Conservation (phyloP, 2,888 invertebrate genomes). For the Rhimphoctona megacephalus region DNA sequence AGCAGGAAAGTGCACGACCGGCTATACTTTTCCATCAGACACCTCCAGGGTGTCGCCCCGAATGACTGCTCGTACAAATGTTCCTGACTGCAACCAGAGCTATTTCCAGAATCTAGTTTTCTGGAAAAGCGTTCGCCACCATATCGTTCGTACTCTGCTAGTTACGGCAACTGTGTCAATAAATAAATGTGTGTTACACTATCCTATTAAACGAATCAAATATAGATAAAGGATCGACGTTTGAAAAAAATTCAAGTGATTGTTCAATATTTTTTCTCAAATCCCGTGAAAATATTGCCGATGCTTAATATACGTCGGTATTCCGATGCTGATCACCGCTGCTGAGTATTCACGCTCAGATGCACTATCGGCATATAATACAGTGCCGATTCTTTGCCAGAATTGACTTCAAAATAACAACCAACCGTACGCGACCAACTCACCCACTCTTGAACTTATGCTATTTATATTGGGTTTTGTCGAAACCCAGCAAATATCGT, state of each 20-base stretch:
- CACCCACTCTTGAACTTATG: no score
- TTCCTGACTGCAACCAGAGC: slow-evolving; percentile 37
- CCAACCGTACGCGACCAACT: no score
- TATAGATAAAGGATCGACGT: neutral
- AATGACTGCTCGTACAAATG: slow-evolving; percentile 38
- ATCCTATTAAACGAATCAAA: slow-evolving; percentile 8
- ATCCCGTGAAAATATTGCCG: neutral
- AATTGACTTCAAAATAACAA: no score
- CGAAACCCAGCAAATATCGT: no score
- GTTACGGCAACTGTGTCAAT: slow-evolving; percentile 3
- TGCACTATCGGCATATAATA: no score
- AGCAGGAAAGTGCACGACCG: slow-evolving; percentile 31
- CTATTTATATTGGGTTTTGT: no score
- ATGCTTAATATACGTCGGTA: no score
- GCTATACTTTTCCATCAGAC: slow-evolving; percentile 38
- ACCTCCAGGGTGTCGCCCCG: slow-evolving; percentile 37
- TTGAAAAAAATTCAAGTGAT: neutral
- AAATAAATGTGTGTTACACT: slow-evolving; percentile 1
- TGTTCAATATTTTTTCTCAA: neutral
- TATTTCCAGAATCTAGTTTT: slow-evolving; percentile 63
- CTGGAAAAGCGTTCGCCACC: slow-evolving; percentile 59
- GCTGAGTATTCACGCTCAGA: no score
- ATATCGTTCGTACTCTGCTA: slow-evolving; percentile 48
- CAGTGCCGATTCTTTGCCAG: no score
- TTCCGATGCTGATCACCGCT: no score